These are phyloP conservation scores for Perca schrenkii DNA, from an alignment of 2,113 vertebrate species.

Conservation along the genomic window DNA sequence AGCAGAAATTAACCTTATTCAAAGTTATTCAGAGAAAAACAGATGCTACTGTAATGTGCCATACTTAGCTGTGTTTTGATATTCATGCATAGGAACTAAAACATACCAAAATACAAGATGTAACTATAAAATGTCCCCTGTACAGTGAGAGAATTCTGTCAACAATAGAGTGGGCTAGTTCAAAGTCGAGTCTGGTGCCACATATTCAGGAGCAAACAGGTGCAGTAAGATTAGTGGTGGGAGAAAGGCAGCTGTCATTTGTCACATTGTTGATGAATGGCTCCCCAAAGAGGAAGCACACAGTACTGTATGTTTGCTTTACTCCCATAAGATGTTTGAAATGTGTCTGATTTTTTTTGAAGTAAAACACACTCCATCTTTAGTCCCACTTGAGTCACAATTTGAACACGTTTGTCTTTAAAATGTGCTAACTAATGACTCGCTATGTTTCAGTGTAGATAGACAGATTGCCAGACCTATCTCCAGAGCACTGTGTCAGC, in stretches of 20 bases:
- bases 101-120: not conserved
- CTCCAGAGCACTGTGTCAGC: too few relatives aligned
- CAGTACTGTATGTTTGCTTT: not conserved
- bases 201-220: constrained; percentile 43
- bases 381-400: not conserved
- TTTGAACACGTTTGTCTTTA: not conserved
- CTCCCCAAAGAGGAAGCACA: constrained; percentile 47
- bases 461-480: too few relatives aligned
- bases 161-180: not conserved
- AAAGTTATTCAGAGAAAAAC: not conserved
- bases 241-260: constrained; percentile 52
- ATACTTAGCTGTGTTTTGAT: not conserved
- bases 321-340: constrained; percentile 1
- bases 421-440: not conserved
- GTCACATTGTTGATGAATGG: constrained; percentile 17
- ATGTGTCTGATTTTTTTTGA: not conserved
- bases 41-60: not conserved
- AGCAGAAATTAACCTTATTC: not conserved
- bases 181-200: constrained; percentile 21
- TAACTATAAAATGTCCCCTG: not conserved
- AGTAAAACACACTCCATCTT: not conserved
- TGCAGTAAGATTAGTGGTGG: constrained; percentile 29
- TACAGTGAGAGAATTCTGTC: not conserved
- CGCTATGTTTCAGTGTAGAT: not conserved
- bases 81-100: not conserved